Conservation (phyloP, 2,113 vertebrate genomes). For the Machaerirhynchus nigripectus region DNA sequence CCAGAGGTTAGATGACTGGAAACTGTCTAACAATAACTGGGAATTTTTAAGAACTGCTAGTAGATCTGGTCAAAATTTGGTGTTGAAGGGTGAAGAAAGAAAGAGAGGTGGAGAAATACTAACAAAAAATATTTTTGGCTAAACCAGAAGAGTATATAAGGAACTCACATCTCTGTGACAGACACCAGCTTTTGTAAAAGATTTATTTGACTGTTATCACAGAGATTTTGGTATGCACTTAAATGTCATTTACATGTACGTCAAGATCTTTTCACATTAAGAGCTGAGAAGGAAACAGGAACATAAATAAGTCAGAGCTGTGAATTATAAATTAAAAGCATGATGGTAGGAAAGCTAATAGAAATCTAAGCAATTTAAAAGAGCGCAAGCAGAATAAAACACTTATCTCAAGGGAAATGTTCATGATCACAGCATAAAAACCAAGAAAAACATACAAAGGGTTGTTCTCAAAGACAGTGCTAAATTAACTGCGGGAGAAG, state of each 20-base stretch:
- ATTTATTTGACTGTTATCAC: neutral
- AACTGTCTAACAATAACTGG: neutral
- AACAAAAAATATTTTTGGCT: neutral
- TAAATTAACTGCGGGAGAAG: neutral
- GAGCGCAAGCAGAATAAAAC: neutral
- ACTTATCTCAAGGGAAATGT: neutral
- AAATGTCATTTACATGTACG: neutral
- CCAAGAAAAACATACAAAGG: neutral
- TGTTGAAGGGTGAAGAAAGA: neutral
- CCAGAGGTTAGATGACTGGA: neutral
- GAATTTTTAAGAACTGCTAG: neutral
- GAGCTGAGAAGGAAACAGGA: neutral
- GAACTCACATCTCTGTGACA: neutral
- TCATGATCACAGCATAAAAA: neutral
- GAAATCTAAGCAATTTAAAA: neutral
- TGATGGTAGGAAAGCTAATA: neutral
- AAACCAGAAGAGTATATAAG: neutral
- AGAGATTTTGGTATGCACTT: neutral
- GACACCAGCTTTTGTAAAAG: neutral
- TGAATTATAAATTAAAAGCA: neutral
- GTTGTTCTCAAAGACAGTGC: neutral
- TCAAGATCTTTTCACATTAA: neutral
- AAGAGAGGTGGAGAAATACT: neutral
- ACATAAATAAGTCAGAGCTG: neutral
- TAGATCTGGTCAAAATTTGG: neutral